Evolutionary conservation across 2,888 invertebrate genomes (phyloP).

Genomic region (Dicranocentrus wangi): DNA sequence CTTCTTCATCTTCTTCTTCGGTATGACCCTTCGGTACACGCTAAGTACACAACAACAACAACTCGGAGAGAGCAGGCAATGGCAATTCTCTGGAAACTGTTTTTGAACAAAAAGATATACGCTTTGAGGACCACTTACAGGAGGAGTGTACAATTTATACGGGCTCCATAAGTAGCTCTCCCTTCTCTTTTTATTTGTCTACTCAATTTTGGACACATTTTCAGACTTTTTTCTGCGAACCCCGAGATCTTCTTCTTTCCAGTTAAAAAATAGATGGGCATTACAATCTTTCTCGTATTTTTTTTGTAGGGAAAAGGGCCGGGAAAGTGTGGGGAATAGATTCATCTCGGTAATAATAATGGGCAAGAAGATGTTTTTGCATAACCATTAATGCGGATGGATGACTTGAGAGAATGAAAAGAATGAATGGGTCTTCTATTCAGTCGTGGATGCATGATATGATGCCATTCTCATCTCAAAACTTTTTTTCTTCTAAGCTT

Average conservation of each 20-base stretch:
- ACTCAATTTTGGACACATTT: constrained; percentile 8
- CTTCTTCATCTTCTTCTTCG: too few relatives aligned
- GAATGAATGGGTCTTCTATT: background rate
- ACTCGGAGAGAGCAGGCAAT: too few relatives aligned
- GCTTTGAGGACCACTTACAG: too few relatives aligned
- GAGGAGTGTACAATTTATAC: too few relatives aligned
- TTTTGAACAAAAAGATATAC: too few relatives aligned
- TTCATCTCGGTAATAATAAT: background rate
- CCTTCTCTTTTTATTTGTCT: too few relatives aligned
- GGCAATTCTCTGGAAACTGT: too few relatives aligned
- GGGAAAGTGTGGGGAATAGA: background rate
- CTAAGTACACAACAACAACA: background rate
- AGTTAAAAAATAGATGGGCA: too few relatives aligned
- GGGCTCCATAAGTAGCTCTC: too few relatives aligned
- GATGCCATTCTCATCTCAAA: constrained; percentile 5
- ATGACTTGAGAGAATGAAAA: constrained; percentile 15
- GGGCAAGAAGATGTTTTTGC: constrained; percentile 26
- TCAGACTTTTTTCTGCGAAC: background rate
- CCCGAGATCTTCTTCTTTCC: too few relatives aligned
- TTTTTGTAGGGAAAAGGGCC: too few relatives aligned
- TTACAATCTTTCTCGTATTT: too few relatives aligned
- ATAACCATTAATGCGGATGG: constrained; percentile 39
- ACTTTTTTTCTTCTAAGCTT: constrained; percentile 3
- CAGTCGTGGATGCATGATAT: constrained; percentile 2
- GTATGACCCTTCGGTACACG: constrained; percentile 12